A percentile compares a stretch with the other conserved stretches of the same genome.
These are phyloP conservation scores for Drosophila quadrilineata DNA, from an alignment of 1,140 invertebrate genomes.

Conservation along the genomic window DNA sequence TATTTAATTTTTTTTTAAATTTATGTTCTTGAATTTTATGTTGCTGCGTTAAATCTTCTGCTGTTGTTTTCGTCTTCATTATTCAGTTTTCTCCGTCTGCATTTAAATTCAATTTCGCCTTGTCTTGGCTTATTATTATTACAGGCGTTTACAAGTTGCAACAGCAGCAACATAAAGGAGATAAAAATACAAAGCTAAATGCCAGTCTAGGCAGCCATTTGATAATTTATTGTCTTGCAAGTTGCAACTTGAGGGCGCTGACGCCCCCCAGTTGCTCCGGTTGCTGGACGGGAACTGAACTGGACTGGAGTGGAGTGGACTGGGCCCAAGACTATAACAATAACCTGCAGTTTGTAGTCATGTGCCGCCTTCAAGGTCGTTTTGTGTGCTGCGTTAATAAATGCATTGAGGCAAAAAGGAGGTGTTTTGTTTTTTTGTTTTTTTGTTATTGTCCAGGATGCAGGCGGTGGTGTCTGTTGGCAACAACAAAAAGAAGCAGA, in stretches of 20 bases:
- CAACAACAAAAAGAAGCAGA: too few relatives aligned
- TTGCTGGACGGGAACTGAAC: too few relatives aligned
- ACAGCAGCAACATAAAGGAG: slow-evolving; percentile 1
- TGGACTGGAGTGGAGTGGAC: too few relatives aligned
- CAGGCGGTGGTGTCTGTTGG: too few relatives aligned
- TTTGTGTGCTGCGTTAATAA: slow-evolving; percentile 61
- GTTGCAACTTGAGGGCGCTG: slow-evolving; percentile 17
- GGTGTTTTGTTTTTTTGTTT: too few relatives aligned
- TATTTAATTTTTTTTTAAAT: too few relatives aligned
- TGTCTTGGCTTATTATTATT: slow-evolving; percentile 9
- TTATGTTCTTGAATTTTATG: too few relatives aligned
- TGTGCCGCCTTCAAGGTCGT: slow-evolving; percentile 58
- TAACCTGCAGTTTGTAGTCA: slow-evolving; percentile 57
- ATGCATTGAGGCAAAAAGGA: too few relatives aligned
- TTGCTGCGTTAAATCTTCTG: neutral
- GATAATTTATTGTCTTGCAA: slow-evolving; percentile 41
- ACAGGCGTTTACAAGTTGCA: too few relatives aligned
- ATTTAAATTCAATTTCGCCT: slow-evolving; percentile 65
- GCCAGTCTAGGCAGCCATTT: slow-evolving; percentile 29
- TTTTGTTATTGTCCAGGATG: slow-evolving; percentile 22
- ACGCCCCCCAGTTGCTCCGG: slow-evolving; percentile 3
- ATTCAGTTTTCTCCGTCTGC: neutral
- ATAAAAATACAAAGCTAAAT: slow-evolving; percentile 44
- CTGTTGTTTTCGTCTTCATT: neutral
- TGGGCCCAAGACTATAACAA: slow-evolving; percentile 21